Evolutionary conservation across 53 echinoderm and acorn worm genomes (phyloP).

Genomic region (Henricia sp.): DNA sequence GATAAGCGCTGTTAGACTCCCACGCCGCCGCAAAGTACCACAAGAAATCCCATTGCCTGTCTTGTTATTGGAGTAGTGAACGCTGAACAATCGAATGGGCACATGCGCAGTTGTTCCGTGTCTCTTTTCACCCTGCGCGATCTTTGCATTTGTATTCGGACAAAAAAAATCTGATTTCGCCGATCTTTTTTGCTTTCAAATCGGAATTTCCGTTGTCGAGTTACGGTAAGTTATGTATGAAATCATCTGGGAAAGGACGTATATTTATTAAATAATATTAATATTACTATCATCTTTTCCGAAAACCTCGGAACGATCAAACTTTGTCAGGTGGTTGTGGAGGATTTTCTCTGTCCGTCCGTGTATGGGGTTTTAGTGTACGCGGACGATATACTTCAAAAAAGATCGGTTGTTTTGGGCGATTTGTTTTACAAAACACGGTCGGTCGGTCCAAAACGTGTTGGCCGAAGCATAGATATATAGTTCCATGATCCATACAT

Average conservation of each 20-base stretch:
- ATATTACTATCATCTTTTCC: background rate
- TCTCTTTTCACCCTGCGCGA: background rate
- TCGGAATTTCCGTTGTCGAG: background rate
- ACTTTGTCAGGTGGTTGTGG: background rate
- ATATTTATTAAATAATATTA: background rate
- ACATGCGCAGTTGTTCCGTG: slow-evolving; percentile 3
- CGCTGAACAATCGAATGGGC: background rate
- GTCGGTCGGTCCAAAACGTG: background rate
- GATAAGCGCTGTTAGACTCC: background rate
- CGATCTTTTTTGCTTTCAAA: background rate
- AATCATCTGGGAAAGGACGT: background rate
- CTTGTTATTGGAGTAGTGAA: background rate
- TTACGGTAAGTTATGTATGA: background rate
- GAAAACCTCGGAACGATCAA: background rate
- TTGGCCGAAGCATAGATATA: no score
- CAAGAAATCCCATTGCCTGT: background rate
- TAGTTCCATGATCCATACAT: no score
- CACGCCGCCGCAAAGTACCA: background rate
- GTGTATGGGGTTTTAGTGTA: background rate
- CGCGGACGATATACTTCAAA: background rate
- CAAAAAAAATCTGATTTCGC: slow-evolving; percentile 3
- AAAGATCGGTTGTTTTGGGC: background rate
- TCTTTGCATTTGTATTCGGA: background rate
- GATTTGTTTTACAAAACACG: background rate
- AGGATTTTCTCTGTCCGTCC: background rate